Evolutionary conservation across 2,888 invertebrate species (phyloP).

Genomic region (Shargacucullia verbasci): DNA sequence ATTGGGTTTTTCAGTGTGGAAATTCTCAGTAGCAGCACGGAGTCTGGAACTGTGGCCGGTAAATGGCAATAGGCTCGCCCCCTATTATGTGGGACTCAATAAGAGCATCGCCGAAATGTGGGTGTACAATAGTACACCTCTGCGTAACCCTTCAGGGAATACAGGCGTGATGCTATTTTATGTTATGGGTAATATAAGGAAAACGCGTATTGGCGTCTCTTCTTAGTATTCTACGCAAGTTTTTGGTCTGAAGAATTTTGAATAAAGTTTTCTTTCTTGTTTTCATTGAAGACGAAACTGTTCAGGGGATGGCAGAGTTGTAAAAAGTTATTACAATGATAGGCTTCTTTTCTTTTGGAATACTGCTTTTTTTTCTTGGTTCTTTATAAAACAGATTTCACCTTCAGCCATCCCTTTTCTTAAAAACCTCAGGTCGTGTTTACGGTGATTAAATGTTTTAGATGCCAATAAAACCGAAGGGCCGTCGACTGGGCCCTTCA

Average conservation of each 20-base stretch:
- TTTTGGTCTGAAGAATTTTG: conserved; percentile 18
- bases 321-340: neutral
- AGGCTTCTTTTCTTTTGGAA: neutral
- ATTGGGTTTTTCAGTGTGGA: too few relatives aligned
- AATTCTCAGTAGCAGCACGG: too few relatives aligned
- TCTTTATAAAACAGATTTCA: neutral
- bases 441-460: conserved; percentile 27
- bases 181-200: conserved; percentile 8
- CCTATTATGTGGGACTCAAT: too few relatives aligned
- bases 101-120: too few relatives aligned
- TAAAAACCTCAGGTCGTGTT: neutral
- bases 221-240: conserved; percentile 37
- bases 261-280: conserved; percentile 21
- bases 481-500: conserved; percentile 4
- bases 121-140: too few relatives aligned
- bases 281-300: conserved; percentile 9
- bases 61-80: too few relatives aligned
- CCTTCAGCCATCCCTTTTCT: conserved; percentile 1
- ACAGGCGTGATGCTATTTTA: too few relatives aligned
- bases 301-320: neutral
- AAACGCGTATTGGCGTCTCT: conserved; percentile 28
- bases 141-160: too few relatives aligned
- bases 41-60: too few relatives aligned
- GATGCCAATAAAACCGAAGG: conserved; percentile 22
- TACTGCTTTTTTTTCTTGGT: neutral